Conservation (phyloP, 2,888 invertebrate species). For the Eudemis profundana region DNA sequence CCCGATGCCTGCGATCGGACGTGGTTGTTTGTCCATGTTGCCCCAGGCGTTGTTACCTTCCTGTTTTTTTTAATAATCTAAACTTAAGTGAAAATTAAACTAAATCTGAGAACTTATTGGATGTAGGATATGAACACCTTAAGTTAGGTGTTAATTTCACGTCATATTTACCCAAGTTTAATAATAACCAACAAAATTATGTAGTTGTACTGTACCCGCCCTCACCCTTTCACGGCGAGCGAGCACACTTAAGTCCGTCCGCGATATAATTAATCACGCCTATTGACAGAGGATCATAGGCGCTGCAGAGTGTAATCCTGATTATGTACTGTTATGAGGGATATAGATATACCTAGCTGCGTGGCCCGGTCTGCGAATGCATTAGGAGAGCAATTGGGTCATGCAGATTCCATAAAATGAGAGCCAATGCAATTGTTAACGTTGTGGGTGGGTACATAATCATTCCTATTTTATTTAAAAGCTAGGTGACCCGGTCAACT, state of each 20-base stretch:
- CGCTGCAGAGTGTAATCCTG: slow-evolving; percentile 14
- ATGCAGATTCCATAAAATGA: no score
- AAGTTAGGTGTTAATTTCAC: neutral
- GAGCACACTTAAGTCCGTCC: slow-evolving; percentile 11
- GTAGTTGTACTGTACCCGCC: neutral
- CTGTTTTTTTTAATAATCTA: no score
- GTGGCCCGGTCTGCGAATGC: no score
- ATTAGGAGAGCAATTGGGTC: no score
- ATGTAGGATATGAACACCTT: neutral
- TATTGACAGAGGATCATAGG: slow-evolving; percentile 19
- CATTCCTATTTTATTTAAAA: no score
- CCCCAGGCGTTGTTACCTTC: no score
- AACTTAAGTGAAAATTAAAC: no score
- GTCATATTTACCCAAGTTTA: slow-evolving; percentile 21
- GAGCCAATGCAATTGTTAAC: no score
- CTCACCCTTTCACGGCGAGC: slow-evolving; percentile 16
- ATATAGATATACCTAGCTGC: no score
- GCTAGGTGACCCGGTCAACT: no score
- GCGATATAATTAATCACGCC: slow-evolving; percentile 18
- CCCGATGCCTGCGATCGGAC: neutral
- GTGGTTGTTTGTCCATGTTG: neutral
- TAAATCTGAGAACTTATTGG: no score
- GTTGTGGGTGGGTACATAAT: no score
- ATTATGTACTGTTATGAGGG: slow-evolving; percentile 2
- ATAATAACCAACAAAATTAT: slow-evolving; percentile 23